phyloP scores from a whole-genome alignment of 2,797 vertebrate genomes.

The Gambusia yucatana region DNA sequence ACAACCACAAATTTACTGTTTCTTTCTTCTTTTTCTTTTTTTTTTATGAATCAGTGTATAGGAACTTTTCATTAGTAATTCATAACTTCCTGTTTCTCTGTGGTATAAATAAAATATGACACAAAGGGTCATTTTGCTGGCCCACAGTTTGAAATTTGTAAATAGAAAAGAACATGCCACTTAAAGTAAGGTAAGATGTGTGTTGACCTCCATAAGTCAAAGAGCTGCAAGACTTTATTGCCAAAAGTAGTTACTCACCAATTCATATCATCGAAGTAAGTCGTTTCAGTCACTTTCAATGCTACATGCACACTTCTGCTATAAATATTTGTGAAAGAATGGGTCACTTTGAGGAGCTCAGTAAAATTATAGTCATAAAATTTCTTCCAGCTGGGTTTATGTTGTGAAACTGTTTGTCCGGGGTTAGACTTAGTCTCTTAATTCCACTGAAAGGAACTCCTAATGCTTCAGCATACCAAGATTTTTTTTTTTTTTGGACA shows the following conservation, averaged over 20 bases:
- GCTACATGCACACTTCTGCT: neutral
- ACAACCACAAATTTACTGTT: neutral
- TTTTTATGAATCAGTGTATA: neutral
- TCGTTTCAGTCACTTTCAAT: neutral
- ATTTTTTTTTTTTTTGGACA: no score
- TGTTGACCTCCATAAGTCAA: neutral
- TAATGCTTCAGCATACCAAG: no score
- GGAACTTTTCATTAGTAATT: neutral
- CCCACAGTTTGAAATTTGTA: neutral
- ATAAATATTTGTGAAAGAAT: constrained; percentile 1
- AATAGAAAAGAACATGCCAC: neutral
- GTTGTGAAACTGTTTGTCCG: neutral
- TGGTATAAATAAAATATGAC: neutral
- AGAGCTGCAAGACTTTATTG: neutral
- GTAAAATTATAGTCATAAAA: neutral
- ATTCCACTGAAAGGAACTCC: no score
- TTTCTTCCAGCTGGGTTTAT: neutral
- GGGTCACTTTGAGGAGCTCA: neutral
- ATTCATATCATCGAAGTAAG: neutral
- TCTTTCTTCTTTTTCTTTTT: neutral
- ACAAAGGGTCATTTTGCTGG: neutral
- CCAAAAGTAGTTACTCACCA: neutral
- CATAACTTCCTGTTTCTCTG: neutral
- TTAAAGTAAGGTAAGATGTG: neutral
- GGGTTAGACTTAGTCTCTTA: no score